phyloP scores from a whole-genome alignment of 2,888 invertebrate species.

The Latheticus oryzae region DNA sequence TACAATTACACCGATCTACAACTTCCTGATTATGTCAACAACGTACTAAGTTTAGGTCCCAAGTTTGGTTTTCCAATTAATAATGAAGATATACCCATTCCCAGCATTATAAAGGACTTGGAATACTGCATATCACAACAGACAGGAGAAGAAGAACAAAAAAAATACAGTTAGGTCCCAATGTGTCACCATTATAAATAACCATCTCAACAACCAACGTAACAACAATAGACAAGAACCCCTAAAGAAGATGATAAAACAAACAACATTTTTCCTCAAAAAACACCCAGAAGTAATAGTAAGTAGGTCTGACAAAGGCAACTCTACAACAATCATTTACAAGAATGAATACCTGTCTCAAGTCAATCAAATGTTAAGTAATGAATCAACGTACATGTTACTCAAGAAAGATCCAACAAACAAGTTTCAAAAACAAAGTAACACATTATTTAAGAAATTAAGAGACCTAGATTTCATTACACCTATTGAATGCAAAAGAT shows the following conservation, averaged over 20 bases:
- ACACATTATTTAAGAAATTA: neutral
- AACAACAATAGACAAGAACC: neutral
- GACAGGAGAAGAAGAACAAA: neutral
- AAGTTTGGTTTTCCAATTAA: neutral
- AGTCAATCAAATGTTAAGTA: neutral
- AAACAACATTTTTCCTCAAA: neutral
- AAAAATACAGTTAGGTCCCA: neutral
- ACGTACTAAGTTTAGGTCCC: neutral
- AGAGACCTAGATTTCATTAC: neutral
- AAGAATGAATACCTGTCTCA: neutral
- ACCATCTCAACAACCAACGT: neutral
- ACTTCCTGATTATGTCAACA: too few relatives aligned
- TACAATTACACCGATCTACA: too few relatives aligned
- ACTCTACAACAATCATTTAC: neutral
- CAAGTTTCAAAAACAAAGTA: neutral
- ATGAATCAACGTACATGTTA: too few relatives aligned
- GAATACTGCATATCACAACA: neutral
- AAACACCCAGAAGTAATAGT: neutral
- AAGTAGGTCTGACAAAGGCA: neutral
- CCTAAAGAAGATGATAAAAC: neutral
- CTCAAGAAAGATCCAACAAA: too few relatives aligned
- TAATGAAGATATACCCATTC: neutral
- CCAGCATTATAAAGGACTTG: neutral
- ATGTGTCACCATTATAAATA: neutral
- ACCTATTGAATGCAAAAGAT: neutral